Evolutionary conservation across 2,797 vertebrate species (phyloP), one percentile per base, ranked within the genome.

Genomic region (Gymnocypris eckloni): DNA sequence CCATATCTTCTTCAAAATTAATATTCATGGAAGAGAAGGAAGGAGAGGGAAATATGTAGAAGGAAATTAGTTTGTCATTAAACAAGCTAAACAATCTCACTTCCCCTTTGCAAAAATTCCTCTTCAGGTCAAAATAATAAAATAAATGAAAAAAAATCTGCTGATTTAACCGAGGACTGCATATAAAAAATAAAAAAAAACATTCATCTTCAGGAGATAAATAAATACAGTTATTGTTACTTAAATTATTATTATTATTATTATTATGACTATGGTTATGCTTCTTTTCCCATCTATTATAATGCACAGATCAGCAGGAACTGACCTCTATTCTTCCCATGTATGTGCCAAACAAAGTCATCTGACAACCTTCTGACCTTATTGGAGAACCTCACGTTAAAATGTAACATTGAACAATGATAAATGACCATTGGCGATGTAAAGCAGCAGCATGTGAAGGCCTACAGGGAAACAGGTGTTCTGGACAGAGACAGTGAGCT

Each of bases 391-490:
- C 75, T 73, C 28, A 20, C 85, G 75, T 66, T n/a, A 86, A 71
- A 48, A 86, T 37, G 78, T 61, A 66, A 37, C 48, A 71, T 39
- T 43, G 50, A 78, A 66, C 22, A 2, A 43, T 45, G 67, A 72
- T 52, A 39, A 54, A 69, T 22, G 56, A 70, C 61, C 73, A 52
- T 25, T 33, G 61, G 67, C 22, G 10, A 25, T 2, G 15, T 67
- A 56, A 75, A 33, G 48, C 37, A 12, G 48, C 8, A 80, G 48
- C 22, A 41, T 45, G 61, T 64, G 39, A 79, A 13, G 37, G 13
- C 39, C 37, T 50, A 52, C n/a, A 61, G 48, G 80, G 39, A 16
- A 64, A 88, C 88, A 88, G 87, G 85, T 88, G 88, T 73, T 82
- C 25, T 77, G 37, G 86, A 88, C 82, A 88, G 83, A 71, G 48